phyloP scores from a whole-genome alignment of 2,888 invertebrate genomes.

The Pedicia rivosa region DNA sequence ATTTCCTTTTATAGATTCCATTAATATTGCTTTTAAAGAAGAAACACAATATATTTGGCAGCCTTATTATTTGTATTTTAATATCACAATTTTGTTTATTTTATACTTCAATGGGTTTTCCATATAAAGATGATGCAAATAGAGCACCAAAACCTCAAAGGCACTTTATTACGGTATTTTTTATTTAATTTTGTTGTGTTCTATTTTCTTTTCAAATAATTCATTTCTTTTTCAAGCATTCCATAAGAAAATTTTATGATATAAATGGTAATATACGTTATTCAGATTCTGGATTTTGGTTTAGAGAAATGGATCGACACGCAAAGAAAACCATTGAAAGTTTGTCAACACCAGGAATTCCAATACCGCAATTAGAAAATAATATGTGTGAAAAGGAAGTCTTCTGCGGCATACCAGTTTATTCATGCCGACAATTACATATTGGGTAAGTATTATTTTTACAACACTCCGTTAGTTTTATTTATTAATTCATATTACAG shows the following conservation, averaged over 20 bases:
- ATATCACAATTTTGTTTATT: conserved; percentile 21
- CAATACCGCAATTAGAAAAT: conserved; percentile 18
- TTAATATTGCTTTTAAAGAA: conserved; percentile 20
- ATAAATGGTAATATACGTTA: conserved; percentile 19
- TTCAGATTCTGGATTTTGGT: conserved; percentile 22
- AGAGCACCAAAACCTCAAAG: conserved; percentile 30
- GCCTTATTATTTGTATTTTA: conserved; percentile 17
- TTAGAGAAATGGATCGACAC: conserved; percentile 22
- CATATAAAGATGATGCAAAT: conserved; percentile 32
- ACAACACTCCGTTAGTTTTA: not conserved
- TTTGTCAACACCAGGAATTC: conserved; percentile 20
- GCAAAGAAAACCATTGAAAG: conserved; percentile 21
- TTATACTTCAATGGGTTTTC: conserved; percentile 33
- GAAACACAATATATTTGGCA: conserved; percentile 17
- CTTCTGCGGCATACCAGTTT: conserved; percentile 20
- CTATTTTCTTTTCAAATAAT: not conserved
- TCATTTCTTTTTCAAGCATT: conserved; percentile 15
- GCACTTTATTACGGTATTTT: conserved; percentile 32
- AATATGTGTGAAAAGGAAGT: conserved; percentile 20
- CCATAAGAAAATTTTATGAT: conserved; percentile 20
- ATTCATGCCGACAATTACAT: conserved; percentile 17
- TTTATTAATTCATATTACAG: conserved; percentile 10
- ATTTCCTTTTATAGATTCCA: conserved; percentile 12
- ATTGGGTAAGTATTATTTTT: conserved; percentile 15
- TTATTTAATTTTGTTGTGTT: not conserved